Conservation (phyloP, 1,140 invertebrate species). For the Drosophila saltans region DNA sequence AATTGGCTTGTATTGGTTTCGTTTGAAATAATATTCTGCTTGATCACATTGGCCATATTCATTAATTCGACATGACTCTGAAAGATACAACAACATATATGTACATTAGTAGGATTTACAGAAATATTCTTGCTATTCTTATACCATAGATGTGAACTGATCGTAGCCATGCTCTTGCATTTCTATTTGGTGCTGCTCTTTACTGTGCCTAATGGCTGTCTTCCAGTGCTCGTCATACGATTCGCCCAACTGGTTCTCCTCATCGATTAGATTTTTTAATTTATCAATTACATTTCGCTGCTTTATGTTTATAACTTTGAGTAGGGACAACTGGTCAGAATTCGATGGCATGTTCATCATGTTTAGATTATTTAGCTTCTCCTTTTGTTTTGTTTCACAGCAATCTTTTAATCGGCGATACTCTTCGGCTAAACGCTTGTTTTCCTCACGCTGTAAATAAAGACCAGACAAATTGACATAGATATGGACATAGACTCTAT, state of each 20-base stretch:
- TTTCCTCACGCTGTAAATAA: not conserved
- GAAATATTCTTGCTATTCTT: not conserved
- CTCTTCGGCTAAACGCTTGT: not conserved
- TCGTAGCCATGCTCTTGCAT: not conserved
- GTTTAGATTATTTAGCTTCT: not conserved
- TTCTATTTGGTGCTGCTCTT: not conserved
- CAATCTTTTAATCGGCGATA: not conserved
- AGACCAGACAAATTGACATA: not conserved
- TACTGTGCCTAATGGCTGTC: not conserved
- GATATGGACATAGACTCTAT: not conserved
- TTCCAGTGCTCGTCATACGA: not conserved
- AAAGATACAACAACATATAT: not conserved
- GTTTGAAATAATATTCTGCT: not conserved
- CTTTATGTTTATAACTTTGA: not conserved
- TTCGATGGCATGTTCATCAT: not conserved
- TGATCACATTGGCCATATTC: not conserved
- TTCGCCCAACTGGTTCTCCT: not conserved
- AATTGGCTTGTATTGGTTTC: not conserved
- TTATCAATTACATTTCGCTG: not conserved
- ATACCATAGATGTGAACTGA: not conserved
- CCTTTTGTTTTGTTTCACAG: not conserved
- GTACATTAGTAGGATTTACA: not conserved
- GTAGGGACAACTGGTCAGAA: not conserved
- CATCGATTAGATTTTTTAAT: not conserved
- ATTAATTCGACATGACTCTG: not conserved